Evolutionary conservation across 1,140 invertebrate genomes (phyloP), one percentile per base, ranked within the genome.

Genomic region (Papilio aristodemus): DNA sequence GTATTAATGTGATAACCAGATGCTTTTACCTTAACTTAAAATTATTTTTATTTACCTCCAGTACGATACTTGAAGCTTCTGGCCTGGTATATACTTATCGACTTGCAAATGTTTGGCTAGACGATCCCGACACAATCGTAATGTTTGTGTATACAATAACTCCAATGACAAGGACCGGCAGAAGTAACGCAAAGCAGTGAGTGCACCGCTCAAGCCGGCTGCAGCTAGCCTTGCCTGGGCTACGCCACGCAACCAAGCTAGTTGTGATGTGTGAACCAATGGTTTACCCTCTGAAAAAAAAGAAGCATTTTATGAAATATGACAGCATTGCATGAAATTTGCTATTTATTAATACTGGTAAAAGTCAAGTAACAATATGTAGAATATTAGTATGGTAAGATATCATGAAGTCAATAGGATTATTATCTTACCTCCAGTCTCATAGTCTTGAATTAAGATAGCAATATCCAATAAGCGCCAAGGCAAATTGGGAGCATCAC

Each of bases 381-480:
- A n/a, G n/a, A n/a, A n/a, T n/a, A n/a, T n/a, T n/a, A n/a, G n/a
- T n/a, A n/a, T n/a, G n/a, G n/a, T n/a, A n/a, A n/a, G n/a, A n/a
- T n/a, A n/a, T n/a, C n/a, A n/a, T n/a, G n/a, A n/a, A n/a, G n/a
- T n/a, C n/a, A n/a, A n/a, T n/a, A n/a, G n/a, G n/a, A n/a, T n/a
- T n/a, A n/a, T n/a, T n/a, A 54, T 37, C 32, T 71, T 91, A 96
- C 95, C 95, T 82, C 98, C 98, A 67, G 98, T 99, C 92, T 99
- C 98, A 89, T 96, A 96, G 83, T 99, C 98, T 86, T 99, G 97
- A 3, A 99, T 98, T 2, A 99, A 92, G 78, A 99, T 96, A 77
- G 98, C 97, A 72, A 99, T 96, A 84, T 99, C 97, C 70, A 99
- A 92, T 50, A 99, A 93, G 69, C 97, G 93, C 98, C 98, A 99